Base-by-base conservation (phyloP, 2,113 vertebrate genomes). In the Pterocles orientalis region DNA sequence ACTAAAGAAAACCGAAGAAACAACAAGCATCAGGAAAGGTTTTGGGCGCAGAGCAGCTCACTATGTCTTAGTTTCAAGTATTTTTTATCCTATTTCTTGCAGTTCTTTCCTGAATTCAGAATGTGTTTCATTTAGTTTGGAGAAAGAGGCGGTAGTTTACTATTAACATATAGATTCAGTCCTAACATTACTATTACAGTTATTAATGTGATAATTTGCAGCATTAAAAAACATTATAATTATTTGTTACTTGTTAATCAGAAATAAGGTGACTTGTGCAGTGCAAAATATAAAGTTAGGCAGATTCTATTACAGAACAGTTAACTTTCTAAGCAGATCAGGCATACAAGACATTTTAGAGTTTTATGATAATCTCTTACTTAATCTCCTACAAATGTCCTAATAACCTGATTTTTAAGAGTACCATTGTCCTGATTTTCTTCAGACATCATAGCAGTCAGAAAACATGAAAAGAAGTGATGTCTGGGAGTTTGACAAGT, bases 51-150 rank as follows among this genome's bases (percentile, higher is more conserved):
- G 1, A 73, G 10, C 7, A 71, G 7, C 17, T 81, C 18, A 83
- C 43, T 47, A 11, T 87, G 76, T 41, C 50, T 92, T 77, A 87
- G 58, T 96, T 97, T 95, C 20, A 83, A 58, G 18, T 14, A 18
- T 65, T 56, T 92, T 97, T 92, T 92, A 80, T 89, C 53, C 50
- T 90, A 33, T 95, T 92, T 94, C 64, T 58, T 47, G 14, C 48
- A 90, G 61, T 96, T 93, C 54, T 96, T 96, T 80, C 82, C 94
- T 86, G 93, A 97, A 95, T 88, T 95, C 36, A 94, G 66, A 86
- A 41, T 31, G 4, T 26, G 73, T 91, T 80, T 51, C 12, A 26
- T 86, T 91, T 66, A 16, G 4, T 86, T 60, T 89, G 29, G 29
- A 73, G 21, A 47, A 95, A 68, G 14, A 73, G 2, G 9, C 17